Percentiles rank a stretch among this genome's conserved stretches.
Evolutionary conservation across 2,797 vertebrate species (phyloP).

Genomic region (Oreortyx pictus): DNA sequence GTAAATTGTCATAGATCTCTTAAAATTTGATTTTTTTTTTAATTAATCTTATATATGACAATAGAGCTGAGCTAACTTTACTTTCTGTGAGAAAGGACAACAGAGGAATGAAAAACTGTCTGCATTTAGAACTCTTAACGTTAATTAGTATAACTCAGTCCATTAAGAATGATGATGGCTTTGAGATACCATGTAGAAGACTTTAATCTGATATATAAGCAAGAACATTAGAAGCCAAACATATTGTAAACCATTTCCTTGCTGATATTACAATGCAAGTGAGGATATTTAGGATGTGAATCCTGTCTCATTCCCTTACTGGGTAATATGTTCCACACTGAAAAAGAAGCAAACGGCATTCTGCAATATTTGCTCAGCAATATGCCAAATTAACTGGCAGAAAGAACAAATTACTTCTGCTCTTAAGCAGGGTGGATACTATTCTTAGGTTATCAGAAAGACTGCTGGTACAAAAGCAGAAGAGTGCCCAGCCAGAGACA

Average conservation of each 20-base stretch:
- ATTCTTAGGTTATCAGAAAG: slow-evolving; percentile 45
- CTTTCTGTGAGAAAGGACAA: slow-evolving; percentile 23
- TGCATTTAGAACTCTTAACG: slow-evolving; percentile 47
- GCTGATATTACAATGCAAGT: slow-evolving; percentile 12
- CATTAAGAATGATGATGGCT: slow-evolving; percentile 52
- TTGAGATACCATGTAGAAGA: not conserved
- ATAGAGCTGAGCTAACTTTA: slow-evolving; percentile 43
- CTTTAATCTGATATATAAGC: slow-evolving; percentile 36
- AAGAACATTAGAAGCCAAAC: slow-evolving; percentile 17
- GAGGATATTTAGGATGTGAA: slow-evolving; percentile 29
- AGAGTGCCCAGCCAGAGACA: not conserved
- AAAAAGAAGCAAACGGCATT: slow-evolving; percentile 48
- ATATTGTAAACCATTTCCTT: slow-evolving; percentile 38
- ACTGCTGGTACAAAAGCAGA: not conserved
- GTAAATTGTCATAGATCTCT: not conserved
- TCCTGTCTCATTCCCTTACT: slow-evolving; percentile 33
- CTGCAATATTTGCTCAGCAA: slow-evolving; percentile 56
- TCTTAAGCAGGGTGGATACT: slow-evolving; percentile 42
- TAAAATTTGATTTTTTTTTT: slow-evolving; percentile 4
- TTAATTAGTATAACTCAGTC: slow-evolving; percentile 64
- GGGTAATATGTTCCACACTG: slow-evolving; percentile 47
- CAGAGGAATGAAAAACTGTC: slow-evolving; percentile 27
- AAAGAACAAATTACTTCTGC: slow-evolving; percentile 53
- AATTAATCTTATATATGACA: slow-evolving; percentile 26
- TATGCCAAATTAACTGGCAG: slow-evolving; percentile 51